A percentile compares a stretch with the other conserved stretches of the same genome.
Conservation (phyloP, 2,113 vertebrate species). For the Laticauda laticaudata region DNA sequence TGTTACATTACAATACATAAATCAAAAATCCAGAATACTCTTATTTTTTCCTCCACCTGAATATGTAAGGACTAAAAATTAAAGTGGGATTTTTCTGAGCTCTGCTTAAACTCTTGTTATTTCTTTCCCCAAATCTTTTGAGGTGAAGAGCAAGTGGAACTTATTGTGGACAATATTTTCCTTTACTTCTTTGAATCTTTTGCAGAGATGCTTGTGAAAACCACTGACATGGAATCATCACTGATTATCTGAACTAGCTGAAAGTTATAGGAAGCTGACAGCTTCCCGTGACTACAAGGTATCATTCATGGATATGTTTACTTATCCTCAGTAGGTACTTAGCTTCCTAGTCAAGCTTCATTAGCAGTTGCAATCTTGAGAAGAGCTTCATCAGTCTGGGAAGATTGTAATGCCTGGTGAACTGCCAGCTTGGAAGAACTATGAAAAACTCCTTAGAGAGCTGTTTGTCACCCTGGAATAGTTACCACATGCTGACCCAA, state of each 20-base stretch:
- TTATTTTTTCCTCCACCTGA: background rate
- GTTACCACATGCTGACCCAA: conserved; percentile 40
- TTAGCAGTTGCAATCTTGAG: background rate
- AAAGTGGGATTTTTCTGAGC: background rate
- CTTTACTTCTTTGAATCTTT: background rate
- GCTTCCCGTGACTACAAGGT: background rate
- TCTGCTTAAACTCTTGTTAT: background rate
- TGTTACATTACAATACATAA: background rate
- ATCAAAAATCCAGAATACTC: background rate
- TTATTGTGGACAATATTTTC: background rate
- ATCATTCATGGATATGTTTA: background rate
- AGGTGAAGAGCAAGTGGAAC: background rate
- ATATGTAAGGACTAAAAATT: background rate
- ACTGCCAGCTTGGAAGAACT: conserved; percentile 45
- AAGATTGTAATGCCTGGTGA: conserved; percentile 26
- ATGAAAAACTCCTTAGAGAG: conserved; percentile 33
- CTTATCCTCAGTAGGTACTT: background rate
- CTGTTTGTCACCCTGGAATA: background rate
- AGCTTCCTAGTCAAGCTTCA: background rate
- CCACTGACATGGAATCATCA: background rate
- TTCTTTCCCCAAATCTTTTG: background rate
- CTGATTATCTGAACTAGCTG: background rate
- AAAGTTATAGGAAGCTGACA: background rate
- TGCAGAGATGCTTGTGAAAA: background rate
- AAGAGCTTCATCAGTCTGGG: background rate